Evolutionary conservation across 1,140 invertebrate species (phyloP).

Genomic region (Bradysia coprophila): DNA sequence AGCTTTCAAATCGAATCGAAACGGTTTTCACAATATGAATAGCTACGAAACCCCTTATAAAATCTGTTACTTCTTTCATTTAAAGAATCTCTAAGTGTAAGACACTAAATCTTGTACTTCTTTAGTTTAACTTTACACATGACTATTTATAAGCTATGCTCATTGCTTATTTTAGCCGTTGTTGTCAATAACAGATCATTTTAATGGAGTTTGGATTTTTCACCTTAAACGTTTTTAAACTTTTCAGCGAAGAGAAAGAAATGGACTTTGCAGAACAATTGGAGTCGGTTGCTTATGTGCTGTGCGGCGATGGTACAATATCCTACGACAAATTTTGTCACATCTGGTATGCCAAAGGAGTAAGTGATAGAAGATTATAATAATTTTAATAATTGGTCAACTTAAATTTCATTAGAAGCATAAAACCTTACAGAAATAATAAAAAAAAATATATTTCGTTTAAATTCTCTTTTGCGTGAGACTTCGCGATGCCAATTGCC

Average conservation of each 20-base stretch:
- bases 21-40: too few relatives aligned
- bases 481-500: too few relatives aligned
- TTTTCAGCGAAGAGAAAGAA: conserved; percentile 56
- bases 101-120: neutral
- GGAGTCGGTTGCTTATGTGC: conserved; percentile 64
- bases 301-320: conserved; percentile 56
- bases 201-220: neutral
- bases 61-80: neutral
- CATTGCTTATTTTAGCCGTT: neutral
- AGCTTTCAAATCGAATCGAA: too few relatives aligned
- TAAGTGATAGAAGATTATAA: conserved; percentile 34
- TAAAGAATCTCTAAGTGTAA: neutral
- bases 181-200: neutral
- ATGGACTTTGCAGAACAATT: conserved; percentile 65
- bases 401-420: neutral
- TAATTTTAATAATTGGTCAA: too few relatives aligned
- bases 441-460: neutral
- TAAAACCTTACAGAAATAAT: conserved; percentile 1
- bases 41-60: too few relatives aligned
- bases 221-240: neutral
- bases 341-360: conserved; percentile 64
- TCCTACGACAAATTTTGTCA: conserved; percentile 46
- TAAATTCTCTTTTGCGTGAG: neutral
- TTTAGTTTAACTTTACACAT: too few relatives aligned
- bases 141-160: neutral